Evolutionary conservation across 2,888 invertebrate genomes (phyloP).

Genomic region (Colostygia pectinataria): DNA sequence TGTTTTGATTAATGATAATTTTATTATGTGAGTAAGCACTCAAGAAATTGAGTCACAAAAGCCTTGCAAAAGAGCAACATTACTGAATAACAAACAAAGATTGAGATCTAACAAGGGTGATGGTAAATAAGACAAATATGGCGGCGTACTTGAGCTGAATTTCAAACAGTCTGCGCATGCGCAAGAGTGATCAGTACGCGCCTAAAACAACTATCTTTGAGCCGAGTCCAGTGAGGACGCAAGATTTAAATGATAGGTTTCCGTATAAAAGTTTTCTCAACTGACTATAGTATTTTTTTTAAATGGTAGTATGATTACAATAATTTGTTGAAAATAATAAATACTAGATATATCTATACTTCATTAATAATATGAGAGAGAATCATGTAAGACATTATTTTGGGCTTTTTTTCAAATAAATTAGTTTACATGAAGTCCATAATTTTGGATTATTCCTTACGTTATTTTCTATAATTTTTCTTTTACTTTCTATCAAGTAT

Average conservation of each 20-base stretch:
- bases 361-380: too few relatives aligned
- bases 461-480: too few relatives aligned
- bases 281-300: too few relatives aligned
- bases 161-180: constrained; percentile 60
- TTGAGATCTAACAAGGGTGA: constrained; percentile 75
- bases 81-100: constrained; percentile 71
- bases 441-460: too few relatives aligned
- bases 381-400: too few relatives aligned
- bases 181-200: constrained; percentile 38
- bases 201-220: constrained; percentile 37
- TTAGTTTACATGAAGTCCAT: too few relatives aligned
- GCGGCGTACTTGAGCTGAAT: constrained; percentile 66
- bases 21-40: constrained; percentile 6
- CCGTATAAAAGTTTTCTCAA: too few relatives aligned
- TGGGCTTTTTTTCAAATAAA: too few relatives aligned
- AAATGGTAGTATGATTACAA: too few relatives aligned
- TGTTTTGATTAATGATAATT: constrained; percentile 5
- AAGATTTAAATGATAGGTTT: background rate
- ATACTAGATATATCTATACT: too few relatives aligned
- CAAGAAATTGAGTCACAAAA: constrained; percentile 33
- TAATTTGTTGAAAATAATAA: too few relatives aligned
- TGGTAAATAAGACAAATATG: constrained; percentile 79
- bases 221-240: constrained; percentile 25
- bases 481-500: too few relatives aligned
- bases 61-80: constrained; percentile 35